Percentiles rank a stretch among this genome's conserved stretches.
Conservation (phyloP, 2,797 vertebrate genomes). For the Lutra lutra region DNA sequence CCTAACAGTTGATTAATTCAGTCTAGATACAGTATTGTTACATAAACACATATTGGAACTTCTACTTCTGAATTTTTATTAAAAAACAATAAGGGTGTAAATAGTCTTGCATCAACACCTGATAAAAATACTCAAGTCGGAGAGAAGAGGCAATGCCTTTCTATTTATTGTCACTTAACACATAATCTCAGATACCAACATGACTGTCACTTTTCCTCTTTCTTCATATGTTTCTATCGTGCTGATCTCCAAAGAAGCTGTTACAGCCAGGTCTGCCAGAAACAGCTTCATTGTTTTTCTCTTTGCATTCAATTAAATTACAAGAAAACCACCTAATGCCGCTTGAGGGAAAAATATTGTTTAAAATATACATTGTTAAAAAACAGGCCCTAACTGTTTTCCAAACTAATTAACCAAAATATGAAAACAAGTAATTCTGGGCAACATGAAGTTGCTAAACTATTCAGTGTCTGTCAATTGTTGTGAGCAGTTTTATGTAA, state of each 20-base stretch:
- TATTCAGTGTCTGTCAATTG: not conserved
- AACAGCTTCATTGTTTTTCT: not conserved
- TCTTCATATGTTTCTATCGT: not conserved
- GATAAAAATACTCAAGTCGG: not conserved
- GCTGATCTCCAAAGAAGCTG: not conserved
- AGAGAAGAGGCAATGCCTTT: not conserved
- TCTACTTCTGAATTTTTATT: slow-evolving; percentile 11
- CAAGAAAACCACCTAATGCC: not conserved
- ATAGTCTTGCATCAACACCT: not conserved
- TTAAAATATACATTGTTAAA: not conserved
- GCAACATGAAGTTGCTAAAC: not conserved
- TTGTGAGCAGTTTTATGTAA: not conserved
- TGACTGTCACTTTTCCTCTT: not conserved
- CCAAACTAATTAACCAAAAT: not conserved
- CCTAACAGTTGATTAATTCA: not conserved
- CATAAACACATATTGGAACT: not conserved
- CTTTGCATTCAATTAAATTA: not conserved
- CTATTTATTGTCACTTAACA: not conserved
- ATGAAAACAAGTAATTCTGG: not conserved
- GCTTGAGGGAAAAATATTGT: not conserved
- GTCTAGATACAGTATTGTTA: not conserved
- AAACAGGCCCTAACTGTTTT: not conserved
- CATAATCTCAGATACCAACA: not conserved
- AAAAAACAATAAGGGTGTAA: not conserved
- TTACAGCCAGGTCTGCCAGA: not conserved